These are phyloP conservation scores for Vulpes vulpes DNA, from an alignment of 2,113 vertebrate species.

Conservation along the genomic window DNA sequence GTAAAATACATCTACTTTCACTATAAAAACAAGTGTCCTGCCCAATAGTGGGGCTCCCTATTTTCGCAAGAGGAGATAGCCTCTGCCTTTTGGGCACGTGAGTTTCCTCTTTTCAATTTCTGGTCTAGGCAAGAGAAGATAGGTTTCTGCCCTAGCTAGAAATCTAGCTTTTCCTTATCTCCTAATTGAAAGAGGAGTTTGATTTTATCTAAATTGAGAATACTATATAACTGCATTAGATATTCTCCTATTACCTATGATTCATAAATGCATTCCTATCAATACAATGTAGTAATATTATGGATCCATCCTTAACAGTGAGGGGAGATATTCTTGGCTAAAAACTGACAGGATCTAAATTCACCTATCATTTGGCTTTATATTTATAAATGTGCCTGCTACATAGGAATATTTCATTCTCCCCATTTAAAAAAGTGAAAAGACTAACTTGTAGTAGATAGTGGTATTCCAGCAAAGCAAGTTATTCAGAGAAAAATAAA, in stretches of 20 bases:
- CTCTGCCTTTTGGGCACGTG: not conserved
- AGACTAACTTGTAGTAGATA: not conserved
- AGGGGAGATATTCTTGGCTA: not conserved
- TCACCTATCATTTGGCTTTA: not conserved
- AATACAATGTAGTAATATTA: not conserved
- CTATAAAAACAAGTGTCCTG: not conserved
- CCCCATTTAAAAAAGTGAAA: slow-evolving; percentile 20
- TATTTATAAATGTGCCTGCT: slow-evolving; percentile 1
- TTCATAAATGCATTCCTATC: not conserved
- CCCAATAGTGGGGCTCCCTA: not conserved
- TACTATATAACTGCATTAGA: not conserved
- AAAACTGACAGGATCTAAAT: slow-evolving; percentile 2
- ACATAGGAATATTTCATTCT: not conserved
- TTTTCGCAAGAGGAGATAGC: not conserved
- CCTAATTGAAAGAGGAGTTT: not conserved
- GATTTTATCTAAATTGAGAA: slow-evolving; percentile 27
- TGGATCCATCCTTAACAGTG: not conserved
- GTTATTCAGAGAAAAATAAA: slow-evolving; percentile 31
- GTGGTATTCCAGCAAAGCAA: not conserved
- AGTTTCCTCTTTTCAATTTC: not conserved
- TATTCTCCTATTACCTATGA: not conserved
- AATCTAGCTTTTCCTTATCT: not conserved
- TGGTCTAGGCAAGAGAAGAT: not conserved
- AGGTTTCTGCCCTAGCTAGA: not conserved
- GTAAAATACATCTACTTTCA: not conserved